phyloP scores from a whole-genome alignment of 2,113 vertebrate genomes.

The Dendrocopos noguchii region DNA sequence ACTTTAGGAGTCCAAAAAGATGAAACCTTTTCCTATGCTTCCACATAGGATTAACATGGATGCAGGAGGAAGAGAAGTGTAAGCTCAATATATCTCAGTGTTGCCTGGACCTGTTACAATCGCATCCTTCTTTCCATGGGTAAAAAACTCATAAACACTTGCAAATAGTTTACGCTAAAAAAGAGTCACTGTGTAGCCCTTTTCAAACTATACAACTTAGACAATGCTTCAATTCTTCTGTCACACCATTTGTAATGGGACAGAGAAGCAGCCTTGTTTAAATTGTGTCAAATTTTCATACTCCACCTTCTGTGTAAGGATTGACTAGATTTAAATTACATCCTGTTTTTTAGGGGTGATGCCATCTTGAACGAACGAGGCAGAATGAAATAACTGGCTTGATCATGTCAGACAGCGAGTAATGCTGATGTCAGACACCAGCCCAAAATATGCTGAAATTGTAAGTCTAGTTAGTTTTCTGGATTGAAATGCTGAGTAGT shows the following conservation, averaged over 20 bases:
- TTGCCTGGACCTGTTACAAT: background rate
- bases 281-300: constrained; percentile 12
- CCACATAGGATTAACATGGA: background rate
- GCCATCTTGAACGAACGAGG: constrained; percentile 26
- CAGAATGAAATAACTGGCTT: constrained; percentile 38
- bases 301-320: background rate
- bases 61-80: background rate
- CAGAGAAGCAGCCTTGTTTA: constrained; percentile 26
- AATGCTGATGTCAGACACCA: constrained; percentile 7
- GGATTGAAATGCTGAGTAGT: constrained; percentile 44
- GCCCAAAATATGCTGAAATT: constrained; percentile 46
- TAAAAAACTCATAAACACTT: background rate
- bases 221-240: background rate
- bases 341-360: background rate
- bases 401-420: constrained; percentile 23
- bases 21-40: background rate
- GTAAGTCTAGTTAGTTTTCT: background rate
- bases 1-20: background rate
- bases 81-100: background rate
- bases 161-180: background rate
- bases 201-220: background rate
- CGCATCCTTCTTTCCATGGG: background rate
- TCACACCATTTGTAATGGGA: constrained; percentile 15
- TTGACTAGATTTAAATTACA: background rate
- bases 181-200: background rate